Evolutionary conservation across 2,113 vertebrate species (phyloP).

Genomic region (Carassius auratus): DNA sequence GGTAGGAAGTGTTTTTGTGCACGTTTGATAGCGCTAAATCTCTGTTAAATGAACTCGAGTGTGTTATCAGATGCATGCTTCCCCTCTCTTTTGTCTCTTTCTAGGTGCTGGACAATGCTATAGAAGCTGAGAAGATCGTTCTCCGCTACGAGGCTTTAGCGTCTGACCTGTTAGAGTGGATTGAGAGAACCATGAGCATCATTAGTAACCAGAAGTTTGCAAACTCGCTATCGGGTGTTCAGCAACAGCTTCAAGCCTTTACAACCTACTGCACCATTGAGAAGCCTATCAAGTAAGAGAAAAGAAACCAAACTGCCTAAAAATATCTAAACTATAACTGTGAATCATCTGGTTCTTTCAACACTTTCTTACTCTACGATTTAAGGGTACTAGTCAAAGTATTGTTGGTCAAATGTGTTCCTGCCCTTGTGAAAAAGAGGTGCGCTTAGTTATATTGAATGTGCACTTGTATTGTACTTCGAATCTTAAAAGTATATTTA

Average conservation of each 20-base stretch:
- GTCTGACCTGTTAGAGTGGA: constrained; percentile 89
- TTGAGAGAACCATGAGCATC: constrained; percentile 85
- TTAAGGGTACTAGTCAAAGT: not conserved
- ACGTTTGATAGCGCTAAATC: not conserved
- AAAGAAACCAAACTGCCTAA: not conserved
- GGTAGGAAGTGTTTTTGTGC: constrained; percentile 69
- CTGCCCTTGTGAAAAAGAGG: not conserved
- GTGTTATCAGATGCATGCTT: not conserved
- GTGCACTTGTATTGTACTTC: no score
- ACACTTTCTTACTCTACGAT: not conserved
- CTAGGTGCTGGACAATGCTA: constrained; percentile 89
- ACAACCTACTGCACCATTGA: constrained; percentile 94
- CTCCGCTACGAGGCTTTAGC: constrained; percentile 86
- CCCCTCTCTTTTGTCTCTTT: not conserved
- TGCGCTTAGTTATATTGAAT: not conserved
- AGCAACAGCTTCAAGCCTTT: constrained; percentile 95
- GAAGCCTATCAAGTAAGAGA: constrained; percentile 90
- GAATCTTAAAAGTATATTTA: no score
- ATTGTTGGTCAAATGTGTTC: not conserved
- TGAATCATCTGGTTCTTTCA: constrained; percentile 4
- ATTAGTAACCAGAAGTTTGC: constrained; percentile 96
- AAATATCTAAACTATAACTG: constrained; percentile 11
- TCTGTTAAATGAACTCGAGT: not conserved
- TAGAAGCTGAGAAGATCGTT: constrained; percentile 86
- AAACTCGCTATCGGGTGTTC: constrained; percentile 90